Conservation (phyloP, 2,797 vertebrate species). For the Argyrosomus regius region DNA sequence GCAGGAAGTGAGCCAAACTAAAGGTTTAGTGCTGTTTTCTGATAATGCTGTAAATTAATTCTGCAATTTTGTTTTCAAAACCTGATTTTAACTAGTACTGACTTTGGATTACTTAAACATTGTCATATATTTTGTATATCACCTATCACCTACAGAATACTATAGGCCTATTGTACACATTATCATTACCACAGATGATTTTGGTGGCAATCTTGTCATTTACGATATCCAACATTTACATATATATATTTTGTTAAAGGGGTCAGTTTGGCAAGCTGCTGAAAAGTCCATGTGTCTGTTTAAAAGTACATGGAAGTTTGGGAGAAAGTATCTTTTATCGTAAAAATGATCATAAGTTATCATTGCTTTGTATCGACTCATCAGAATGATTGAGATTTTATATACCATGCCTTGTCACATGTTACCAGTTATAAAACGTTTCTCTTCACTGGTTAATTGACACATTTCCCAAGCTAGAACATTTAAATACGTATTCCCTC, state of each 20-base stretch:
- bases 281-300: constrained; percentile 47
- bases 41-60: constrained; percentile 17
- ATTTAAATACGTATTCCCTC: constrained; percentile 94
- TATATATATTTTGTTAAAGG: constrained; percentile 30
- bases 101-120: constrained; percentile 32
- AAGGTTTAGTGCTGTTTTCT: constrained; percentile 35
- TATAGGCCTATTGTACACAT: constrained; percentile 22
- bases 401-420: constrained; percentile 60
- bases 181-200: constrained; percentile 45
- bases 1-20: constrained; percentile 15
- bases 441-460: constrained; percentile 72
- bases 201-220: constrained; percentile 57
- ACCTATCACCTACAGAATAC: constrained; percentile 3
- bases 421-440: constrained; percentile 64
- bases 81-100: constrained; percentile 16
- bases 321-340: constrained; percentile 39
- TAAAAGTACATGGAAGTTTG: constrained; percentile 40
- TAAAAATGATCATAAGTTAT: constrained; percentile 27
- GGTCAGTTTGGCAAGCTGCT: constrained; percentile 28
- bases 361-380: constrained; percentile 55
- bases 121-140: constrained; percentile 32
- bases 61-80: constrained; percentile 21
- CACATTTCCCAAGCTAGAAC: constrained; percentile 90
- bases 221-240: constrained; percentile 44
- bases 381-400: constrained; percentile 69